A percentile compares a stretch with the other conserved stretches of the same genome.
Evolutionary conservation across 2,888 invertebrate genomes (phyloP).

Genomic region (Teleiodes luculella): DNA sequence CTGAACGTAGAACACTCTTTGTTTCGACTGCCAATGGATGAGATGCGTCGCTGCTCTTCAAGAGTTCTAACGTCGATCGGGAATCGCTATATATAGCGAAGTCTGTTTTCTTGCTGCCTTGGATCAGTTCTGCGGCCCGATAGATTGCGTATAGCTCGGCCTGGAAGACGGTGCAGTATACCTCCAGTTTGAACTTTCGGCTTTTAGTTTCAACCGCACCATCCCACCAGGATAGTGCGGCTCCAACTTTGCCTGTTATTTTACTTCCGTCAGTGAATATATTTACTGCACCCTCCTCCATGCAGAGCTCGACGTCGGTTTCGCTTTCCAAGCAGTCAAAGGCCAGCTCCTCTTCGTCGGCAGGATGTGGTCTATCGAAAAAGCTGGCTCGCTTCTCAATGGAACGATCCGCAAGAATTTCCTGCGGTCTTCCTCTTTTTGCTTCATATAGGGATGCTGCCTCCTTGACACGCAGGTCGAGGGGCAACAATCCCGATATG

Average conservation of each 20-base stretch:
- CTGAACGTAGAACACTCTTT: neutral
- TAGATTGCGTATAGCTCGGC: neutral
- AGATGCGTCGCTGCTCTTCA: neutral
- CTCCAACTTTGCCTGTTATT: neutral
- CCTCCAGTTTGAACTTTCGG: neutral
- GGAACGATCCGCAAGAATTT: neutral
- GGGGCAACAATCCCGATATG: slow-evolving; percentile 5
- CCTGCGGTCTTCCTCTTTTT: neutral
- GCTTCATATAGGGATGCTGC: slow-evolving; percentile 1
- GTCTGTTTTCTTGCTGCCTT: neutral
- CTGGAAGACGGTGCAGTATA: neutral
- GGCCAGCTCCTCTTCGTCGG: neutral
- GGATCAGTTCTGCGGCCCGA: neutral
- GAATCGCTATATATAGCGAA: neutral
- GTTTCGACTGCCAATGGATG: neutral
- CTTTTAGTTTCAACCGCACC: neutral
- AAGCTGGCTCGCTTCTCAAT: neutral
- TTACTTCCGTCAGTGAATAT: neutral
- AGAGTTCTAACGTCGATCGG: neutral
- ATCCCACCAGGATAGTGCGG: neutral
- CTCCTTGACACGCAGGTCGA: slow-evolving; percentile 7
- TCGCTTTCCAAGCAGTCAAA: neutral
- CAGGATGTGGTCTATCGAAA: neutral
- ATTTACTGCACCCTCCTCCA: neutral
- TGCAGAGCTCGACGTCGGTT: neutral